Evolutionary conservation across 64 coral and sea anemone genomes (phyloP).

Genomic region (Actinia tenebrosa): DNA sequence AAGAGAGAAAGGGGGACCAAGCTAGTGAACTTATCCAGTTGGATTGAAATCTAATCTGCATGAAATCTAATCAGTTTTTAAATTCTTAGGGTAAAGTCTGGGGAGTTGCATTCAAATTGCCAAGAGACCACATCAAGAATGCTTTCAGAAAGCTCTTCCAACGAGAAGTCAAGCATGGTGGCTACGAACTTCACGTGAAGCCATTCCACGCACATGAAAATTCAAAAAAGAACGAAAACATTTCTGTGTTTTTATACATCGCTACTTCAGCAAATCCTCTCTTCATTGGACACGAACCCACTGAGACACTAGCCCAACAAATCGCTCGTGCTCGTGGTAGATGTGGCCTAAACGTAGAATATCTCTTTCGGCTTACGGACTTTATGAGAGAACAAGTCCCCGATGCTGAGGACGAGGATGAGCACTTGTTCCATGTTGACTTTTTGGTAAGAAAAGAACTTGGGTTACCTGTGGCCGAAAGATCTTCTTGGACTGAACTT

Average conservation of each 20-base stretch:
- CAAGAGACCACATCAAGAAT: constrained; percentile 35
- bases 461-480: constrained; percentile 40
- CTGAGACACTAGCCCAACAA: constrained; percentile 45
- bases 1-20: too few relatives aligned
- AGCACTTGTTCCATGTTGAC: constrained; percentile 78
- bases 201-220: constrained; percentile 38
- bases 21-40: too few relatives aligned
- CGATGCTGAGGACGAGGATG: constrained; percentile 40
- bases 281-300: constrained; percentile 53
- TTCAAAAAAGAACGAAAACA: neutral
- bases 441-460: constrained; percentile 57
- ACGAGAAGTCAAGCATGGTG: constrained; percentile 62
- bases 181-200: constrained; percentile 59
- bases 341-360: constrained; percentile 68
- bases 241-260: constrained; percentile 42
- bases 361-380: constrained; percentile 80
- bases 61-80: neutral
- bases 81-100: constrained; percentile 66
- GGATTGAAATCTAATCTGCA: too few relatives aligned
- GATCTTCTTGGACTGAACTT: constrained; percentile 44
- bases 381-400: constrained; percentile 88
- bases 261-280: constrained; percentile 56
- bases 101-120: constrained; percentile 77
- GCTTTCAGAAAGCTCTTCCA: constrained; percentile 45
- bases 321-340: constrained; percentile 50